Evolutionary conservation across 2,797 vertebrate species (phyloP).

Genomic region (Carapus acus): DNA sequence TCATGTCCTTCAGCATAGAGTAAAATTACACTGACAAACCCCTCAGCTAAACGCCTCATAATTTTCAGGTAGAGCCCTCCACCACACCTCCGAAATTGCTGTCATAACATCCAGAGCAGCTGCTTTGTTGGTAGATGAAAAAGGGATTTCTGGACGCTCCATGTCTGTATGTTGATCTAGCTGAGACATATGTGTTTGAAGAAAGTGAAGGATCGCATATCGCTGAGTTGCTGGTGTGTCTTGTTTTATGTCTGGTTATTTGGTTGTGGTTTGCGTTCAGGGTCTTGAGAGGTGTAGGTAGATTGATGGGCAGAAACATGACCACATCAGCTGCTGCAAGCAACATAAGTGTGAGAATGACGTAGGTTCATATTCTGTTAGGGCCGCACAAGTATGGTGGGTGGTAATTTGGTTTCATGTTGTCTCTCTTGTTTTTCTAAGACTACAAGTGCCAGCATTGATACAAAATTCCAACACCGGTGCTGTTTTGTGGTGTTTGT

Average conservation of each 20-base stretch:
- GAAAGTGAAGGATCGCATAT: constrained; percentile 7
- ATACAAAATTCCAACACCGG: too few species aligned
- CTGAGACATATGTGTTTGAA: constrained; percentile 48
- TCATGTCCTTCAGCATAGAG: constrained; percentile 1
- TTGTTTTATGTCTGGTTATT: constrained; percentile 2
- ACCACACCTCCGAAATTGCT: constrained; percentile 30
- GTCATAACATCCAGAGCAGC: constrained; percentile 35
- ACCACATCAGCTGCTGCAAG: constrained; percentile 29
- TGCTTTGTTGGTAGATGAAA: constrained; percentile 15
- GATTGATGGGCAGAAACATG: constrained; percentile 4
- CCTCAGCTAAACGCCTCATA: constrained; percentile 18
- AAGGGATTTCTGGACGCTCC: constrained; percentile 13
- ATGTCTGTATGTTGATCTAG: constrained; percentile 43
- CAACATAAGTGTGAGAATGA: constrained; percentile 3
- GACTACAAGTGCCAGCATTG: too few species aligned
- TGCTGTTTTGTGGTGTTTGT: too few species aligned
- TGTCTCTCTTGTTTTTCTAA: too few species aligned
- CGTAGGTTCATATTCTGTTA: constrained; percentile 3
- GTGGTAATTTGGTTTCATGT: not conserved
- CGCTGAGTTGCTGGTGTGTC: constrained; percentile 13
- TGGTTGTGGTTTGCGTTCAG: constrained; percentile 16
- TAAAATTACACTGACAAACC: constrained; percentile 5
- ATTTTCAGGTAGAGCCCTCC: constrained; percentile 34
- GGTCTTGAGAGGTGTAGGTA: constrained; percentile 9
- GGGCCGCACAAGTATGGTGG: not conserved